Evolutionary conservation across 2,113 vertebrate species (phyloP), one percentile per base, ranked within the genome.

Genomic region (Datnioides undecimradiatus): DNA sequence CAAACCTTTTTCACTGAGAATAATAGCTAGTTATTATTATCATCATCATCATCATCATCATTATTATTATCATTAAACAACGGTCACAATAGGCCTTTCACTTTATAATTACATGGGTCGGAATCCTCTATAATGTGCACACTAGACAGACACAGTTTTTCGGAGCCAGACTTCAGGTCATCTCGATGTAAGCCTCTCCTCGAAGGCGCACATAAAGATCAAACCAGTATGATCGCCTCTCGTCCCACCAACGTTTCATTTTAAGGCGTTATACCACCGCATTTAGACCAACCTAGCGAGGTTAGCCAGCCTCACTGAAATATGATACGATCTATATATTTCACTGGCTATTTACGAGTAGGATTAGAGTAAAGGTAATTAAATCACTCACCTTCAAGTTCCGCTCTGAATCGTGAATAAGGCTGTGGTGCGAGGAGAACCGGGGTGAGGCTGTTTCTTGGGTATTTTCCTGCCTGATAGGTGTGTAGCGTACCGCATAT

Each of bases 401-500:
- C 79, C 48, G 85, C 79, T 90, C 69, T 79, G 83, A 88, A 80
- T 88, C 75, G 79, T 71, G 49, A 72, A 71, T 86, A 87, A 86
- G 83, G 87, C 82, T 89, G 88, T 25, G 73, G 58, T 62, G 80
- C 52, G 74, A 55, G 51, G 73, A 76, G 75, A 73, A 72, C 64
- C 60, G 73, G 81, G 79, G 45, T 71, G 87, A 80, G 73, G 82
- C 72, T 87, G 62, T 76, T 90, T 90, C 68, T 75, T 36, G 49
- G 83, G 29, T 85, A 70, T 90, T 86, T 89, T 83, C 79, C 80
- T 82, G 79, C 68, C 86, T 69, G 92, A 87, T 79, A 93, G 89
- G 93, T 90, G 92, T 91, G 85, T 90, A 86, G 84, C 79, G 74
- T 90, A 89, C 92, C 89, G 94, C 94, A 93, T 93, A 95, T 94